Percentiles rank a stretch among this genome's conserved stretches.
phyloP scores from a whole-genome alignment of 2,113 vertebrate species.

The Cinclus mexicanus region DNA sequence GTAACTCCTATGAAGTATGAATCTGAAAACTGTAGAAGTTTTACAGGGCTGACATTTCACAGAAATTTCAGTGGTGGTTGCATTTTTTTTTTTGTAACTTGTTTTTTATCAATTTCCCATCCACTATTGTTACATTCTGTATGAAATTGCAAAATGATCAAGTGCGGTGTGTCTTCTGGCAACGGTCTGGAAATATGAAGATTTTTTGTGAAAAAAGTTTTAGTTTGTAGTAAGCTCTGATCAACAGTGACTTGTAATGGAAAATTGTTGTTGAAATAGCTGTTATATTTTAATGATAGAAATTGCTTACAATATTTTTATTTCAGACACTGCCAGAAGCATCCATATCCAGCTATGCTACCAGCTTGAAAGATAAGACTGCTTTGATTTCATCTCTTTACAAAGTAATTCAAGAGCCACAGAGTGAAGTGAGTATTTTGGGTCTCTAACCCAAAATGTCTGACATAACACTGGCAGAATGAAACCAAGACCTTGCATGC shows the following conservation, averaged over 20 bases:
- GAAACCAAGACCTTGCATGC: neutral
- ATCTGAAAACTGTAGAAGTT: neutral
- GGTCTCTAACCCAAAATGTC: neutral
- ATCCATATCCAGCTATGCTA: conserved; percentile 89
- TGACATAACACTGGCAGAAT: neutral
- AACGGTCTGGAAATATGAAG: neutral
- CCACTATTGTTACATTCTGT: neutral
- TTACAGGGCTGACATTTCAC: neutral
- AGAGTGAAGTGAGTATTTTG: conserved; percentile 87
- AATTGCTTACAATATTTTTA: neutral
- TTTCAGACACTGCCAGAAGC: conserved; percentile 92
- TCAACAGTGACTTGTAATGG: neutral
- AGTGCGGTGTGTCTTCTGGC: neutral
- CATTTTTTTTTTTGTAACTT: neutral
- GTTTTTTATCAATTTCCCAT: neutral
- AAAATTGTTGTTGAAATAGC: neutral
- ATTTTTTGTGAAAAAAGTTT: neutral
- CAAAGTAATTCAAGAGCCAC: conserved; percentile 95
- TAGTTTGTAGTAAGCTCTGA: neutral
- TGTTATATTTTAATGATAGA: neutral
- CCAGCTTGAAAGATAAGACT: conserved; percentile 88
- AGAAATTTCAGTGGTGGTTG: neutral
- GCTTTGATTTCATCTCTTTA: conserved; percentile 93
- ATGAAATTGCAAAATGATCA: neutral
- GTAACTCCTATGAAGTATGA: neutral